These are phyloP conservation scores for Syngnathus floridae DNA, from an alignment of 2,113 vertebrate species.

Conservation along the genomic window DNA sequence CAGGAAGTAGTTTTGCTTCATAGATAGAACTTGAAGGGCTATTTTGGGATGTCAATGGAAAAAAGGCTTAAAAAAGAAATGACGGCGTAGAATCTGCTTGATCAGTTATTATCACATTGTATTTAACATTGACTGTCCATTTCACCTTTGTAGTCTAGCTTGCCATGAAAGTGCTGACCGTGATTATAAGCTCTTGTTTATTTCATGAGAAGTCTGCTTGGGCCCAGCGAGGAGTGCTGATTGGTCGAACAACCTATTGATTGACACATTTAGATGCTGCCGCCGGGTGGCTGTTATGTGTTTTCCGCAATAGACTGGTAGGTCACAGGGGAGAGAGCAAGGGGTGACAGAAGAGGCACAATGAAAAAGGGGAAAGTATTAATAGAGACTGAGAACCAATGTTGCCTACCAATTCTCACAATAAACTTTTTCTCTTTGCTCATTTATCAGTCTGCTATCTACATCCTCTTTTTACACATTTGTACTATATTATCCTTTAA, in stretches of 20 bases:
- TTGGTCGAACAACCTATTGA: constrained; percentile 47
- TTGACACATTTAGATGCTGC: constrained; percentile 49
- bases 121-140: constrained; percentile 2
- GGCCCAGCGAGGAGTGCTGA: constrained; percentile 38
- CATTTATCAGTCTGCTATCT: not conserved
- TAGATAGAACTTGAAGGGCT: constrained; percentile 32
- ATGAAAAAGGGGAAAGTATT: not conserved
- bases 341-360: not conserved
- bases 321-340: constrained; percentile 3
- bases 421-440: constrained; percentile 14
- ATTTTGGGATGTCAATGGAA: not conserved
- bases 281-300: constrained; percentile 49
- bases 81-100: constrained; percentile 8
- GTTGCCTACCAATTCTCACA: constrained; percentile 10
- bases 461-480: not conserved
- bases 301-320: constrained; percentile 21
- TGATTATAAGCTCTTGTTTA: constrained; percentile 23
- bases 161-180: constrained; percentile 9
- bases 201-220: constrained; percentile 28
- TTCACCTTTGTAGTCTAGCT: constrained; percentile 9
- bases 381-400: constrained; percentile 9
- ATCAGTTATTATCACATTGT: not conserved
- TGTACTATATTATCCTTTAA: no score
- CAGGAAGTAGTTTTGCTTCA: constrained; percentile 31
- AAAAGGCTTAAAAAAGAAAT: not conserved